Evolutionary conservation across 2,888 invertebrate species (phyloP).

Genomic region (Nomada fabriciana): DNA sequence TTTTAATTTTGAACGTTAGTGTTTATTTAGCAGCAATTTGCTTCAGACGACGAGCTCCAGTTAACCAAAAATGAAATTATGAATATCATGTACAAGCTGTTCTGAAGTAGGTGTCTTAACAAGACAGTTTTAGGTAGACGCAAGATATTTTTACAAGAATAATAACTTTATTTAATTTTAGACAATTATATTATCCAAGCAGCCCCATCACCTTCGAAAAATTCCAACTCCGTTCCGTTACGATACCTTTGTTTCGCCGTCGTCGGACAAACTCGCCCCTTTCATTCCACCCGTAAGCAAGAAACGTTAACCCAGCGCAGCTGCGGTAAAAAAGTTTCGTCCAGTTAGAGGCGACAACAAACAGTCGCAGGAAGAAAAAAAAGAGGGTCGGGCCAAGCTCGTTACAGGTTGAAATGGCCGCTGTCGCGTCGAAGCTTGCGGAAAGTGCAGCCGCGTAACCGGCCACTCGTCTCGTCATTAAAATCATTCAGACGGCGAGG

Average conservation of each 20-base stretch:
- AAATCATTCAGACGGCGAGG: conserved; percentile 44
- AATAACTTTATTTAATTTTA: background rate
- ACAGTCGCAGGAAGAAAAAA: background rate
- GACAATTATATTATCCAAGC: background rate
- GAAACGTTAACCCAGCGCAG: background rate
- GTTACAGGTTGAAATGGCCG: conserved; percentile 12
- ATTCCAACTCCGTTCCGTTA: no score
- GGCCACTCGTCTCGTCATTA: conserved; percentile 51
- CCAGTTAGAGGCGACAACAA: background rate
- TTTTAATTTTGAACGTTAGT: no score
- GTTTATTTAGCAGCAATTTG: no score
- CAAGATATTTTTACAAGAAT: no score
- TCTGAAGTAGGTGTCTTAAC: no score
- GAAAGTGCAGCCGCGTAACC: conserved; percentile 13
- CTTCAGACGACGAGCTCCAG: no score
- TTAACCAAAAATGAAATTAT: no score
- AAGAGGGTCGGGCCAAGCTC: background rate
- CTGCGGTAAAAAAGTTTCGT: background rate
- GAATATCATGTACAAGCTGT: no score
- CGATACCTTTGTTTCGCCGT: background rate
- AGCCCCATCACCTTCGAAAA: no score
- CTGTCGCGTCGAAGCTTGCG: conserved; percentile 28
- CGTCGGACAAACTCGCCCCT: background rate
- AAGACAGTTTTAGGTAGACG: no score
- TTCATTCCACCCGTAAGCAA: background rate